A percentile compares a stretch with the other conserved stretches of the same genome.
phyloP scores from a whole-genome alignment of 2,888 invertebrate genomes.

The Lasioglossum lativentre region DNA sequence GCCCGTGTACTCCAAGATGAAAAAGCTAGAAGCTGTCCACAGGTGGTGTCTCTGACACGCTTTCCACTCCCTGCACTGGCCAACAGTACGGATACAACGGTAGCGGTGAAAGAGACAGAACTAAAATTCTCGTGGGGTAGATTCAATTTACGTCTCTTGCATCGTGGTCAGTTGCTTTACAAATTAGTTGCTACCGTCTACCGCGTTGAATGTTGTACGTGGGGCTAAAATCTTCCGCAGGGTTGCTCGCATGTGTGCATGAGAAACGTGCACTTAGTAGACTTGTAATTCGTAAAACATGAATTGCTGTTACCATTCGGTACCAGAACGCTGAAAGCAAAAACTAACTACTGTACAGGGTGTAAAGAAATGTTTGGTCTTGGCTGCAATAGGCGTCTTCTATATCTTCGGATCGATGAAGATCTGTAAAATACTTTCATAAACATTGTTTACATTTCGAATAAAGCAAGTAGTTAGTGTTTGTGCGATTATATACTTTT shows the following conservation, averaged over 20 bases:
- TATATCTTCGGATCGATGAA: too few relatives aligned
- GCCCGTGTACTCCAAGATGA: background rate
- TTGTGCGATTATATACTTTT: too few relatives aligned
- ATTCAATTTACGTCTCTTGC: background rate
- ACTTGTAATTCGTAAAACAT: background rate
- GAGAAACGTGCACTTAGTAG: background rate
- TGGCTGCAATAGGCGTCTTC: too few relatives aligned
- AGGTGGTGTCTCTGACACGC: background rate
- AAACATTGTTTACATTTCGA: too few relatives aligned
- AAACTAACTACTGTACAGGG: background rate
- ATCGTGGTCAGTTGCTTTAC: conserved; percentile 22
- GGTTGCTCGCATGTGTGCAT: background rate
- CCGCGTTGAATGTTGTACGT: background rate
- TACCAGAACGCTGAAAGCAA: too few relatives aligned
- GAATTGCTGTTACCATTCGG: background rate
- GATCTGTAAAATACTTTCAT: too few relatives aligned
- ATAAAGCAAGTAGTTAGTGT: too few relatives aligned
- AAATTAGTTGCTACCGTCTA: background rate
- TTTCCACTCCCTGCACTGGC: background rate
- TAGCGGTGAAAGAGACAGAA: background rate
- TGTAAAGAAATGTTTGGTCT: background rate
- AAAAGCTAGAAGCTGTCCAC: background rate
- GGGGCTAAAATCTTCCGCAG: background rate
- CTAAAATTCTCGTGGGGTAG: background rate
- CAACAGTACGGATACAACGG: background rate